phyloP scores from a whole-genome alignment of 2,797 vertebrate genomes.

The Moxostoma hubbsi region DNA sequence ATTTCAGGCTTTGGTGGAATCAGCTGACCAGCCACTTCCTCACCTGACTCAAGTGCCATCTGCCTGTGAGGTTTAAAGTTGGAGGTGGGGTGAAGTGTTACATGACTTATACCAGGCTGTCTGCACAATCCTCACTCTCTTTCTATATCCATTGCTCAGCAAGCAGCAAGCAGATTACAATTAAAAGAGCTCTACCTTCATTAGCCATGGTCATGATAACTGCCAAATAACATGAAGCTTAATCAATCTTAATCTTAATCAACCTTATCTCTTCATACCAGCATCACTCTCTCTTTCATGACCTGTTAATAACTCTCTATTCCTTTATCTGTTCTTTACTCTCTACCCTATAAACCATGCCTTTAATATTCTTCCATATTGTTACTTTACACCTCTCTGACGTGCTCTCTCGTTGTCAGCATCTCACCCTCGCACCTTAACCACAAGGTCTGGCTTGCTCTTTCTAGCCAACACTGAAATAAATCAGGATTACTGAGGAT shows the following conservation, averaged over 20 bases:
- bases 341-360: slow-evolving; percentile 30
- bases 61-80: slow-evolving; percentile 32
- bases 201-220: slow-evolving; percentile 46
- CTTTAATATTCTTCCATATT: slow-evolving; percentile 34
- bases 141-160: slow-evolving; percentile 59
- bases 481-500: slow-evolving; percentile 31
- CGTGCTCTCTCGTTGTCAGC: too few species aligned
- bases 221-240: slow-evolving; percentile 38
- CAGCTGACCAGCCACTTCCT: slow-evolving; percentile 21
- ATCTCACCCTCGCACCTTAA: slow-evolving; percentile 32
- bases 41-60: slow-evolving; percentile 39
- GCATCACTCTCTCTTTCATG: background rate
- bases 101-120: slow-evolving; percentile 32
- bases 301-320: background rate
- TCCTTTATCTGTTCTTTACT: background rate
- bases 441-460: slow-evolving; percentile 1
- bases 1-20: slow-evolving; percentile 16
- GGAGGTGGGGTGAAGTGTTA: slow-evolving; percentile 12
- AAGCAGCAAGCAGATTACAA: slow-evolving; percentile 72
- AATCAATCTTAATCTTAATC: slow-evolving; percentile 34
- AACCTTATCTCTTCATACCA: slow-evolving; percentile 28
- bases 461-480: slow-evolving; percentile 40
- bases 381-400: too few species aligned
- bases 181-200: slow-evolving; percentile 54
- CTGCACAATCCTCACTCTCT: slow-evolving; percentile 48